Evolutionary conservation across 2,113 vertebrate genomes (phyloP), one percentile per base, ranked within the genome.

Genomic region (Oryzias woworae): DNA sequence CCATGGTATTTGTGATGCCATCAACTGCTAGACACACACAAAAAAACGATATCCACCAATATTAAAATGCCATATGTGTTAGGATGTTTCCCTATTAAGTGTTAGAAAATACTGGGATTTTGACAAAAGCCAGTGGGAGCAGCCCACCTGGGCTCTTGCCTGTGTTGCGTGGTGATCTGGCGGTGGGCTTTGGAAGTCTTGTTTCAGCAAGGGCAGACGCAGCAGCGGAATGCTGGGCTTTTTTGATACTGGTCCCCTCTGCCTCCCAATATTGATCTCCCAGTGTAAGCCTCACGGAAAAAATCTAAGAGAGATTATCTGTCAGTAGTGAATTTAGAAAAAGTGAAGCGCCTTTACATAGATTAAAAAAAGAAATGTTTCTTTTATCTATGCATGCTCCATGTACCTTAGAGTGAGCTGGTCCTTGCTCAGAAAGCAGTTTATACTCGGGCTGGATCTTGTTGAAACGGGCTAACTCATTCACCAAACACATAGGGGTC

Each of bases 401-500:
- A 3, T 16, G 46, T 87, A 98, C 95, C 94, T 98, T 97, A 23
- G 92, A 96, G 86, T 98, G 94, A 91, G 95, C 94, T 85, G 95
- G 95, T 77, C 94, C 95, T 89, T 96, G 92, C 88, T 98, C 95
- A 91, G 92, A 94, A 76, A 98, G 88, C 77, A 98, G 93, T 84
- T 98, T 96, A 90, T 95, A 96, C 82, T 96, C 92, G 1, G 94
- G 95, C 82, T 97, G 94, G 82, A 96, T 94, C 91, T 96, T 98
- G 89, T 95, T 97, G 91, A 95, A 98, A 94, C 94, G 94, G 92
- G 95, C 95, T 94, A 96, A 94, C 93, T 98, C 96, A 94, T 97
- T 99, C 93, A 97, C 95, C 91, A 98, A 92, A 95, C 94, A 96
- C 94, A 97, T 94, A 49, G 95, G 94, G 91, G 94, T 98, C 94